Evolutionary conservation across 2,888 invertebrate species (phyloP), one percentile per base, ranked within the genome.

Genomic region (Apotomis betuletana): DNA sequence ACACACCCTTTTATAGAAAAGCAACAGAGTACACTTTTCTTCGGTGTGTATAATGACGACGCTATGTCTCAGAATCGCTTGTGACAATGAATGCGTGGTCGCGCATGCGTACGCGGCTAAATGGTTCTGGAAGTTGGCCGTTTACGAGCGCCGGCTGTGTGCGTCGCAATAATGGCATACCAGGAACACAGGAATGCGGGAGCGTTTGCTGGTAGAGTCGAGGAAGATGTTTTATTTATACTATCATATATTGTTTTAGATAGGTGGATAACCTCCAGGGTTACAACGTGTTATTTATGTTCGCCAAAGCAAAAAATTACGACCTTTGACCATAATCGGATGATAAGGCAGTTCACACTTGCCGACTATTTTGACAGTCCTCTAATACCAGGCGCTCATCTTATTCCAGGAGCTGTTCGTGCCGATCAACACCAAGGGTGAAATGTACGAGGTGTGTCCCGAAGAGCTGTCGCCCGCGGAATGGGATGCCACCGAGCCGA

Each of bases 341-440:
- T 27, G 27, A 27, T 1, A 27, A 27, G 27, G 27, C 27, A 27
- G 27, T 27, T 27, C 27, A 27, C 27, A 27, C 27, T 27, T 27
- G 6, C 41, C 41, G 6, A 41, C 41, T 41, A 41, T 41, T 41
- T 41, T 41, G 6, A 0, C 5, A 63, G 15, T 8, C 38, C 9
- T 54, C 4, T 46, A 8, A 62, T 69, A 80, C 74, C 75, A 77
- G 74, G 65, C 52, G 3, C 46, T 65, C 68, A 75, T 81, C 62
- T 70, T 8, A 51, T 91, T 93, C 77, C 94, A 94, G 95, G 95
- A 95, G 85, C 91, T 96, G 77, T 96, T 96, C 88, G 95, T 96
- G 78, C 96, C 96, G 41, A 94, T 96, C 82, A 95, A 96, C 80
- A 95, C 96, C 67, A 96, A 96, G 85, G 96, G 96, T 58, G 96